Base-by-base conservation (phyloP, 2,888 invertebrate species). In the Cantharis flavilabris region DNA sequence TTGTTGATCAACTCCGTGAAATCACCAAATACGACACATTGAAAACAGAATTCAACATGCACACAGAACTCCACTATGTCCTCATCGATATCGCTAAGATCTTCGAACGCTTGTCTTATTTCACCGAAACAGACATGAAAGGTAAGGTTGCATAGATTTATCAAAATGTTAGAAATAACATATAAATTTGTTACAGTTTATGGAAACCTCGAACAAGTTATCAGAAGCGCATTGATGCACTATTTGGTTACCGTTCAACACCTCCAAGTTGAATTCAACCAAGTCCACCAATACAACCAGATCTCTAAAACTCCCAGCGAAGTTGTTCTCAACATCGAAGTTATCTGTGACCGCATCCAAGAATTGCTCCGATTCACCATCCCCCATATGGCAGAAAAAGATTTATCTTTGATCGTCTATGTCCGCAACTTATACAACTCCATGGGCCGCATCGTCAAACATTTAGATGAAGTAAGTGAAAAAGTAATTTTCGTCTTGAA, bases 191-290 rank as follows among this genome's bases (percentile, higher is more conserved):
- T 73, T 18, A 49, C 28, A 71, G 33, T 23, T 49, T 69, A 72
- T 30, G 72, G n/a, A n/a, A 65, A 76, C 33, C 49, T 76, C 18
- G 62, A 69, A 11, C 16, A 62, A 10, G 69, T 73, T 0, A 63
- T 77, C 16, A 71, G 70, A 69, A 77, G 72, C 26, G 23, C 72
- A 11, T 62, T 77, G 26, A 23, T 74, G 67, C 69, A 77, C 20
- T 77, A 77, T 10, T 70, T 77, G 72, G 20, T 75, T 9, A 71
- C 75, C 10, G 62, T 77, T 18, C 71, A 77, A 72, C 67, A 72
- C 49, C 33, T 77, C 3, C 77, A 77, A 69, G 64, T 77, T 3
- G 26, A 75, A 64, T 30, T 77, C 11, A 74, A 72, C 64, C 74
- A 75, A 18, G 70, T 77, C 13, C 74, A 75, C 62, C 70, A 77